Evolutionary conservation across 2,113 vertebrate genomes (phyloP), one percentile per base, ranked within the genome.

Genomic region (Varanus komodoensis): DNA sequence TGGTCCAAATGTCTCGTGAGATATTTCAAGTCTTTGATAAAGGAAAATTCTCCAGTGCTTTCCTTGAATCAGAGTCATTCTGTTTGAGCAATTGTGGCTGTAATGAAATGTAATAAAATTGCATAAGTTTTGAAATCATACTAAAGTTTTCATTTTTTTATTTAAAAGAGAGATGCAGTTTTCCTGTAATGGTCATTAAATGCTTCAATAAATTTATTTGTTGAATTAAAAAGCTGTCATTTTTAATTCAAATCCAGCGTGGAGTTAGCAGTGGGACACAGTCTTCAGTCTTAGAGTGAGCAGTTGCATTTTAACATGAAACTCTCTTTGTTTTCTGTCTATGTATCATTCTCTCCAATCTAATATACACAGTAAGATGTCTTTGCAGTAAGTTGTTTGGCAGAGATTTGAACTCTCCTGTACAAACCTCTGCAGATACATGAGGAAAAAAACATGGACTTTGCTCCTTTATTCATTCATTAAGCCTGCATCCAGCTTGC

Each of bases 401-500:
- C 64, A 89, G 71, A 0, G 1, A 77, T 61, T 29, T 81, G 8
- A 86, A 14, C 81, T 92, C n/a, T 64, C 71, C 34, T 29, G 17
- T 2, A 9, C 25, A 77, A 90, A 87, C 12, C 21, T 50, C 80
- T 74, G 21, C 3, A 82, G 50, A 80, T 44, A 27, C 75, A 52
- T 0, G 1, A 38, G 8, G 50, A 7, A 6, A 57, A 29, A 71
- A 92, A 73, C 0, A 81, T 0, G 17, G 32, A 29, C 93, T 89
- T 82, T 52, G 77, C 6, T 29, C 48, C 25, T 77, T n/a, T 87
- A 8, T 86, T 84, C 57, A 74, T 14, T 27, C 34, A 90, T 86
- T 85, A 91, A 86, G 91, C 82, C 71, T 90, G 3, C 23, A 52
- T 74, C 38, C 27, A 77, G 23, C 14, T 86, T 90, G 84, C 44